Base-by-base conservation (phyloP, 2,888 invertebrate genomes). In the Drosophila prostipennis region DNA sequence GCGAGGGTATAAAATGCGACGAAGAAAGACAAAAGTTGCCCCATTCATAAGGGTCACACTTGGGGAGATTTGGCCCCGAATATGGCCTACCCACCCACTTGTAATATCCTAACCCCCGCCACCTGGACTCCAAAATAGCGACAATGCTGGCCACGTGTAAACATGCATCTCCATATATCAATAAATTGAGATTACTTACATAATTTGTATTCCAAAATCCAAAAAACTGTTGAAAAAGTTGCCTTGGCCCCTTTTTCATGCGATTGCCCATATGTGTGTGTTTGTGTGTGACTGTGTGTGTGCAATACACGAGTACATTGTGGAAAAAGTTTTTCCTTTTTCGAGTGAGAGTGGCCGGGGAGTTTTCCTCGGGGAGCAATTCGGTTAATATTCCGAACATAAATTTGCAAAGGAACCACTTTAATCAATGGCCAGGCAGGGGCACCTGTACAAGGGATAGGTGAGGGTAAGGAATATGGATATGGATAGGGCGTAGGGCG, bases 131-230 rank as follows among this genome's bases (percentile, higher is more conserved):
- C 48, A 10, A 40, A 63, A 63, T 36, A 69, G 65, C 65, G 65
- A 80, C 60, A 72, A 58, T 72, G 42, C 63, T 48, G 52, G 26
- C 52, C 74, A 74, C 59, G 58, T 72, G 68, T 72, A 72, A 59
- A 67, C 76, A 74, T 64, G 63, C 64, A 55, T 46, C 53, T 71
- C 61, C 71, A 70, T 74, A 74, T 75, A 84, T 83, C 82, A 82
- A 83, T 88, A 86, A 88, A 87, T 82, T 88, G 86, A 88, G 88
- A 82, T 88, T 88, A 88, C 87, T 76, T 80, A 78, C 84, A 88
- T 84, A 78, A 88, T 83, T 88, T 88, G 83, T 86, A 83, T 86
- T 82, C 87, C 79, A 76, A 83, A 88, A 87, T 83, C 77, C 84
- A 73, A 83, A 69, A 63, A 88, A 80, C 76, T 88, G 88, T 80